A percentile compares a stretch with the other conserved stretches of the same genome.
Evolutionary conservation across 2,888 invertebrate species (phyloP).

Genomic region (Meteorus colon): DNA sequence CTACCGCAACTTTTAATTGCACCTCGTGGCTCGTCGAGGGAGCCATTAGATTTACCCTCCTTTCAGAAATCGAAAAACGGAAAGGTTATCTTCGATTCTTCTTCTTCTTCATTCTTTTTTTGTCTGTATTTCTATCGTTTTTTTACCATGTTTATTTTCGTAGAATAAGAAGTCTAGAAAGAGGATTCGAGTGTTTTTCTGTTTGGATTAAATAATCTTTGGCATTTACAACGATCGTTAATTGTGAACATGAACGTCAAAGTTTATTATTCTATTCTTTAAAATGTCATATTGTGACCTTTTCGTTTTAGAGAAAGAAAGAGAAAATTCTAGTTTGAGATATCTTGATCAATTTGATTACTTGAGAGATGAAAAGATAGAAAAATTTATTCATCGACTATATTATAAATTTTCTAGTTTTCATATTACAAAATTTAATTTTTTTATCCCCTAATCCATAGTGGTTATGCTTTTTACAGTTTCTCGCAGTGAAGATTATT

Average conservation of each 20-base stretch:
- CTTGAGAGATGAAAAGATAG: not conserved
- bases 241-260: not conserved
- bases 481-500: not conserved
- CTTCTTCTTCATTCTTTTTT: not conserved
- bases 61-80: slow-evolving; percentile 45
- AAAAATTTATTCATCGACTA: not conserved
- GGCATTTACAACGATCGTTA: slow-evolving; percentile 21
- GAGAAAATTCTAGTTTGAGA: not conserved
- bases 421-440: not conserved
- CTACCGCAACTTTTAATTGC: slow-evolving; percentile 72
- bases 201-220: slow-evolving; percentile 12
- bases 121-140: not conserved
- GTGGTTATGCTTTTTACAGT: not conserved
- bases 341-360: not conserved
- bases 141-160: not conserved
- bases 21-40: slow-evolving; percentile 64
- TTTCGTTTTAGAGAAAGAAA: not conserved
- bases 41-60: slow-evolving; percentile 63
- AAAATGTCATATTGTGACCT: slow-evolving; percentile 38
- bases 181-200: not conserved
- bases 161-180: not conserved
- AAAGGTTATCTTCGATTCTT: not conserved
- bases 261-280: not conserved
- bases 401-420: not conserved
- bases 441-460: not conserved